These are phyloP conservation scores for Rhopalosiphum maidis DNA, from an alignment of 1,140 invertebrate species.

Conservation along the genomic window DNA sequence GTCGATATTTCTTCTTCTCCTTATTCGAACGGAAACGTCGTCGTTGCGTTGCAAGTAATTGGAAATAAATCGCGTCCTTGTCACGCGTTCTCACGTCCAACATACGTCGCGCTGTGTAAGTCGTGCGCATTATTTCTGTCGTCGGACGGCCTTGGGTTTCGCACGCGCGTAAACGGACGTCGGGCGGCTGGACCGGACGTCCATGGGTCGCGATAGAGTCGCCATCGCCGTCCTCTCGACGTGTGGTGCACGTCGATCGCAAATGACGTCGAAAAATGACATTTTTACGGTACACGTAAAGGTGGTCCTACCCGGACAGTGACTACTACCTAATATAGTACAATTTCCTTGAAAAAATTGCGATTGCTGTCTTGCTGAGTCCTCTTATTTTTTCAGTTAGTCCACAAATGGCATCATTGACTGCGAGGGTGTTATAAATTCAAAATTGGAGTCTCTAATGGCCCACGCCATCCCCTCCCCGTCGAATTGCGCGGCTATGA, in stretches of 20 bases:
- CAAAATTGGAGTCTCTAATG: too few relatives aligned
- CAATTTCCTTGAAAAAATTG: too few relatives aligned
- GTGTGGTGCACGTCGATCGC: not conserved
- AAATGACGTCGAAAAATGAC: not conserved
- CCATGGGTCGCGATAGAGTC: not conserved
- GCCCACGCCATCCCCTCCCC: too few relatives aligned
- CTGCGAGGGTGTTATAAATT: too few relatives aligned
- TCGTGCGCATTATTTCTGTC: conserved; percentile 4
- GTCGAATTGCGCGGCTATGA: too few relatives aligned
- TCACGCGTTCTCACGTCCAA: not conserved
- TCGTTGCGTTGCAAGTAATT: not conserved
- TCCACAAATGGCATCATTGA: too few relatives aligned
- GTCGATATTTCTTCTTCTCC: conserved; percentile 19
- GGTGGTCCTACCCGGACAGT: too few relatives aligned
- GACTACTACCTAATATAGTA: too few relatives aligned
- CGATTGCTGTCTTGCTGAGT: too few relatives aligned
- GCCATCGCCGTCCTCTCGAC: not conserved
- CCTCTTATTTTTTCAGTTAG: too few relatives aligned
- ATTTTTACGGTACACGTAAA: not conserved
- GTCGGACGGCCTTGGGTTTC: not conserved
- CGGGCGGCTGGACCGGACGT: conserved; percentile 25
- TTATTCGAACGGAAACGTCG: conserved; percentile 6
- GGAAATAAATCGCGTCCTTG: conserved; percentile 33
- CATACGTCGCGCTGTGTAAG: not conserved
- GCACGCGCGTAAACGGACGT: not conserved